A percentile compares a stretch with the other conserved stretches of the same genome.
phyloP scores from a whole-genome alignment of 1,140 invertebrate species.

The Eumeta japonica region DNA sequence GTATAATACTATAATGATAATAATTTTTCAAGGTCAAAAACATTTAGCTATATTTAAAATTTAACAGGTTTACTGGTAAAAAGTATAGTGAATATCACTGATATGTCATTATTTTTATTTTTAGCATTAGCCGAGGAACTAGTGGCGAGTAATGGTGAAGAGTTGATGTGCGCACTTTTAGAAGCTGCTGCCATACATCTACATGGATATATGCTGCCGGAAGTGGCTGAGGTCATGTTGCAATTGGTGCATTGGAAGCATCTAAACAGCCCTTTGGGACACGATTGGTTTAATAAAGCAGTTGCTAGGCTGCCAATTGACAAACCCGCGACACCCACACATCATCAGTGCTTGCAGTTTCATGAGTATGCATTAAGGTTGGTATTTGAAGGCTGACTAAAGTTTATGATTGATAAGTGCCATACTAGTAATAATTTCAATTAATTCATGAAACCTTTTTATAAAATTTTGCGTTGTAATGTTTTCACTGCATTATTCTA shows the following conservation, averaged over 20 bases:
- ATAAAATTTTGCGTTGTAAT: too few relatives aligned
- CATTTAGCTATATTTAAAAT: too few relatives aligned
- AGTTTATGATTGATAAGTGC: too few relatives aligned
- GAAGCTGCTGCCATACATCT: constrained; percentile 32
- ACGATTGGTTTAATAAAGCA: constrained; percentile 72
- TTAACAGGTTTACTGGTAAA: neutral
- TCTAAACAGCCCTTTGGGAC: constrained; percentile 62
- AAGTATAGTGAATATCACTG: neutral
- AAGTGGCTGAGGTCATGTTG: constrained; percentile 79
- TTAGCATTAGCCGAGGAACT: constrained; percentile 20
- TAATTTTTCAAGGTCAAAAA: too few relatives aligned
- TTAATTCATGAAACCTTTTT: too few relatives aligned
- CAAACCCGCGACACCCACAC: constrained; percentile 70
- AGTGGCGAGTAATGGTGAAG: constrained; percentile 19
- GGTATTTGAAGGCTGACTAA: too few relatives aligned
- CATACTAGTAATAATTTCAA: too few relatives aligned
- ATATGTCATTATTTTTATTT: neutral
- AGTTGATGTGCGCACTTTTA: constrained; percentile 30
- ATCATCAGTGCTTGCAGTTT: constrained; percentile 82
- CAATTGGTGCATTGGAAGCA: constrained; percentile 72
- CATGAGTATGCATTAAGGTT: constrained; percentile 61
- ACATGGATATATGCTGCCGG: constrained; percentile 39
- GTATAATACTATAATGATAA: too few relatives aligned
- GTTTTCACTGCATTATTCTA: too few relatives aligned
- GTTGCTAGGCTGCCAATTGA: constrained; percentile 75